Conservation (phyloP, 2,888 invertebrate species). For the Acleris cristana region DNA sequence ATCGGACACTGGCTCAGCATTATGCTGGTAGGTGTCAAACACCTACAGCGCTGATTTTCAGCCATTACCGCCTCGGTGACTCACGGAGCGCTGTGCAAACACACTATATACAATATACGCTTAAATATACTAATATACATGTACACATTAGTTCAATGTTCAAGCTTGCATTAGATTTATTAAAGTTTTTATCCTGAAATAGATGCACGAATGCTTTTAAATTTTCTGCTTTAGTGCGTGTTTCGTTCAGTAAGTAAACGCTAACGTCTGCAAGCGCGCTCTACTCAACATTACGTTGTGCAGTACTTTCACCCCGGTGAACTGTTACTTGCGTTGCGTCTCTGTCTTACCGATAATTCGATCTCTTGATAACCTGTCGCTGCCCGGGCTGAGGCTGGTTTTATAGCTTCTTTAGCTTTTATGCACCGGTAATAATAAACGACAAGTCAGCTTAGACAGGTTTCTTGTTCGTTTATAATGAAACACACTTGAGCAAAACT, state of each 20-base stretch:
- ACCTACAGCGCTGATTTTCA: too few relatives aligned
- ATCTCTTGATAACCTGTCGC: constrained; percentile 59
- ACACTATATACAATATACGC: too few relatives aligned
- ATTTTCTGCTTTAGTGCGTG: neutral
- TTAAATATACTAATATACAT: too few relatives aligned
- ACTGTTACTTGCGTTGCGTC: constrained; percentile 65
- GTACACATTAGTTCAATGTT: too few relatives aligned
- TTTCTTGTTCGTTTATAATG: constrained; percentile 49
- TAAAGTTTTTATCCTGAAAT: neutral
- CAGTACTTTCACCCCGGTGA: constrained; percentile 74
- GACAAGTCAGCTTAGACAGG: constrained; percentile 55
- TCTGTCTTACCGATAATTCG: constrained; percentile 52
- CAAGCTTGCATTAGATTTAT: neutral
- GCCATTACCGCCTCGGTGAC: too few relatives aligned
- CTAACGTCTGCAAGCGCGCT: constrained; percentile 42
- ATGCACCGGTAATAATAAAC: constrained; percentile 47
- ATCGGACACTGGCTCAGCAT: too few relatives aligned
- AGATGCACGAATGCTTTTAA: neutral
- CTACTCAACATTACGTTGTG: constrained; percentile 57
- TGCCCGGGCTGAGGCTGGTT: constrained; percentile 43
- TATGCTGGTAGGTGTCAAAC: too few relatives aligned
- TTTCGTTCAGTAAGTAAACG: constrained; percentile 1
- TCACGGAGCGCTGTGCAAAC: too few relatives aligned
- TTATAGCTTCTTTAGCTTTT: constrained; percentile 31
- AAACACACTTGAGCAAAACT: constrained; percentile 33